Evolutionary conservation across 2,113 vertebrate species (phyloP), one percentile per base, ranked within the genome.

Genomic region (Festucalex cinctus): DNA sequence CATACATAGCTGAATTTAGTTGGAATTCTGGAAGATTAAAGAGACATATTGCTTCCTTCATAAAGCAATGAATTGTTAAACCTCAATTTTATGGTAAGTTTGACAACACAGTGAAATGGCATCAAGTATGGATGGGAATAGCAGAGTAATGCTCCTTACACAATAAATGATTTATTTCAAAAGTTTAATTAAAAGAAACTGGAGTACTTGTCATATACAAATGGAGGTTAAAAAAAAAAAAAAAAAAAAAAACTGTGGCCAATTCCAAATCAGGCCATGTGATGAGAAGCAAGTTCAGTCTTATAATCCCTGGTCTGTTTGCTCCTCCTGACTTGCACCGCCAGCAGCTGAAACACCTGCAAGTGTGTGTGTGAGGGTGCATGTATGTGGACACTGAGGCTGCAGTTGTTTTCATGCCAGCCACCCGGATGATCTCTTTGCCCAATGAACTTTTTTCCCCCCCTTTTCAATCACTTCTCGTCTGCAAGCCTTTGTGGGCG

Each of bases 261-360:
- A 69, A 69, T 60, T 35, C 57, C 35, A 63, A 72, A 56, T 61
- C 57, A 67, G 3, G 1, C 10, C 54, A 63, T 41, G 78, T 16
- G 69, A 76, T 59, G 63, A 69, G 66, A 77, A 76, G 63, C 65
- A 80, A 57, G 73, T 79, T 79, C 36, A 37, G 68, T 61, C 58
- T 70, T 86, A 86, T 83, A 88, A 74, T 77, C 82, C 69, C 58
- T 8, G 9, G 77, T 79, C 76, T 90, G 86, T 88, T 87, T 83
- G 78, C 75, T 70, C 76, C 79, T 82, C 58, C 77, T 80, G 83
- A 78, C 84, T 80, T 67, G 36, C 14, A 13, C 68, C 68, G 70
- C 75, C 84, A 80, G 85, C 88, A 86, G 79, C 77, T 79, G 75
- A 82, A 87, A 88, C 86, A 90, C 88, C 86, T 90, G 88, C 83